phyloP scores from a whole-genome alignment of 2,113 vertebrate genomes.

The Prochilodus magdalenae region DNA sequence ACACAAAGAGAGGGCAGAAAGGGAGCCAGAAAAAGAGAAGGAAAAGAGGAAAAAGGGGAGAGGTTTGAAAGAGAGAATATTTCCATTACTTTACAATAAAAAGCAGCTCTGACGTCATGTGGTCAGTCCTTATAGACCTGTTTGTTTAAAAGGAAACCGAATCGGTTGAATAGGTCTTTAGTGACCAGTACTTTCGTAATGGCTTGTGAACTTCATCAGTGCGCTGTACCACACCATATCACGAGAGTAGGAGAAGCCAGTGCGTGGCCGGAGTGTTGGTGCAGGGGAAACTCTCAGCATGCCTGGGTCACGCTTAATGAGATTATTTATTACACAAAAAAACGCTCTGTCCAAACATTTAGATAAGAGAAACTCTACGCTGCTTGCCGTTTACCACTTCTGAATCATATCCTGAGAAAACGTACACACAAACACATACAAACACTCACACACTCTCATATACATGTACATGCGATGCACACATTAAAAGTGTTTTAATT shows the following conservation, averaged over 20 bases:
- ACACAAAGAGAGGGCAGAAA: background rate
- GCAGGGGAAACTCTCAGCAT: background rate
- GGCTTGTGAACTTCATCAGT: background rate
- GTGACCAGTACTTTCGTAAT: background rate
- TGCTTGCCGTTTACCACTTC: constrained; percentile 33
- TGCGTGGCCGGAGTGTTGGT: background rate
- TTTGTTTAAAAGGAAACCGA: background rate
- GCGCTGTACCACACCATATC: background rate
- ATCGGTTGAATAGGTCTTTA: background rate
- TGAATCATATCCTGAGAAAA: constrained; percentile 59
- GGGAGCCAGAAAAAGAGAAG: no score
- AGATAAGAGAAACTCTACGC: constrained; percentile 45
- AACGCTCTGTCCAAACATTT: constrained; percentile 56
- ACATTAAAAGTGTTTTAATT: background rate
- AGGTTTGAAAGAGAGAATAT: background rate
- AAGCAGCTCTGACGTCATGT: constrained; percentile 4
- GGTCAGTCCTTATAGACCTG: background rate
- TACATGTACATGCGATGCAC: constrained; percentile 6
- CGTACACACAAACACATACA: constrained; percentile 25
- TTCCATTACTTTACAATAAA: constrained; percentile 13
- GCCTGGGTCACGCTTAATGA: constrained; percentile 18
- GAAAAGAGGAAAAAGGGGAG: no score
- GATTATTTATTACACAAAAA: constrained; percentile 48
- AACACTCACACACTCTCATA: constrained; percentile 27
- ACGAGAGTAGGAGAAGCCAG: background rate